A percentile compares a stretch with the other conserved stretches of the same genome.
These are phyloP conservation scores for Novumbra hubbsi DNA, from an alignment of 2,797 vertebrate species.

Conservation along the genomic window DNA sequence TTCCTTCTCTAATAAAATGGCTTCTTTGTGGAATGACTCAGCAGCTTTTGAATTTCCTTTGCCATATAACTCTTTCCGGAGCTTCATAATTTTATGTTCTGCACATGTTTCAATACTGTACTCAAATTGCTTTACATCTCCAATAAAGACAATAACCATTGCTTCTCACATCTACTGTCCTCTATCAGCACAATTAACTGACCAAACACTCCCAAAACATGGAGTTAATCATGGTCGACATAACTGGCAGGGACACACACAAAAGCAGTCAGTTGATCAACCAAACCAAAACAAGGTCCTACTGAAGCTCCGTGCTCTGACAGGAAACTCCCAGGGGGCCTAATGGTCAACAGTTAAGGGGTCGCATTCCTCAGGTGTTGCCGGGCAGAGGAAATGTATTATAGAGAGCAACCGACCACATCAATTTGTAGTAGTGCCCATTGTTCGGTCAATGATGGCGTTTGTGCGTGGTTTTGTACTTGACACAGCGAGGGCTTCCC, in stretches of 20 bases:
- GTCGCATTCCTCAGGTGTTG: no score
- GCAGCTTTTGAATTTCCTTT: background rate
- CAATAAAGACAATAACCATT: background rate
- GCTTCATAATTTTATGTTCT: background rate
- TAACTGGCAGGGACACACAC: background rate
- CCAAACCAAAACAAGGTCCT: background rate
- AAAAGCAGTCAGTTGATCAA: background rate
- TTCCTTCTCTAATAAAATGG: background rate
- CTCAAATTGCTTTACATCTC: background rate
- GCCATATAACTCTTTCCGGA: background rate
- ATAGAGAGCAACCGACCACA: background rate
- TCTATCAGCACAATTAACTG: background rate
- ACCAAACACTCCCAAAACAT: background rate
- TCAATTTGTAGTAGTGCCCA: background rate
- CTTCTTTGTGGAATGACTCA: background rate
- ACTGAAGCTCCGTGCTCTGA: no score
- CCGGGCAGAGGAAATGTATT: no score
- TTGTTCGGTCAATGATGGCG: background rate
- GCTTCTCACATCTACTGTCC: background rate
- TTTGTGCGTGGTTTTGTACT: constrained; percentile 8
- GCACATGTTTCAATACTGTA: background rate
- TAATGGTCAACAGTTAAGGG: no score
- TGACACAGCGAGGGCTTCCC: background rate
- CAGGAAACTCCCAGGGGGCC: no score
- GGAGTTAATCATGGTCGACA: background rate